Evolutionary conservation across 1,140 invertebrate genomes (phyloP), one percentile per base, ranked within the genome.

Genomic region (Lucilia cuprina): DNA sequence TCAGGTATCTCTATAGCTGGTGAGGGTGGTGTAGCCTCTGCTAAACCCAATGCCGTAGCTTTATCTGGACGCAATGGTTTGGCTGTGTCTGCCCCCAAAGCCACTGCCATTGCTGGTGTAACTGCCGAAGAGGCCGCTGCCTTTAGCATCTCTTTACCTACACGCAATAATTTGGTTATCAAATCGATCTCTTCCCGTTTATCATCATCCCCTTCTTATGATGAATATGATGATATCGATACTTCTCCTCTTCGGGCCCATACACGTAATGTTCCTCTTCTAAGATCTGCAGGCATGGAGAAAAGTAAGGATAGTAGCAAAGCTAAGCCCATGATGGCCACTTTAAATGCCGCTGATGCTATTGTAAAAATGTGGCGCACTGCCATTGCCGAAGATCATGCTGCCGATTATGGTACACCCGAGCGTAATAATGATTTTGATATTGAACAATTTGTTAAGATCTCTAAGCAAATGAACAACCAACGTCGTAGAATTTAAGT

Each of bases 51-150:
- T 49, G 95, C 92, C 0, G 94, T 94, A 4, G 94, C 95, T 0
- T 93, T 95, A 1, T 94, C 94, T 0, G 94, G 94, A 0, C 92
- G 93, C 0, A 93, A 93, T 47, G 94, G 95, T 1, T 89, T 95
- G 12, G 94, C 95, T 2, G 91, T 95, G 1, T 93, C 94, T 0
- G 91, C 93, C 13, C 95, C 95, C 3, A 92, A 95, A 2, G 94
- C 93, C 21, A 95, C 94, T 0, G 94, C 95, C 14, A 94, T 95
- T 12, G 94, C 95, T 13, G 94, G 95, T 2, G 91, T 95, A 5
- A 92, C 93, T 9, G 93, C 94, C 8, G 91, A 92, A 70, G 90
- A 92, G 83, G 92, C 92, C 0, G 92, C 92, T 10, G 87, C 88
- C 2, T 89, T 91, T 17, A 90, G 90, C 85, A 87, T 91, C 12